These are phyloP conservation scores for Pachliopta kotzebuea DNA, from an alignment of 2,888 invertebrate genomes.

Conservation along the genomic window DNA sequence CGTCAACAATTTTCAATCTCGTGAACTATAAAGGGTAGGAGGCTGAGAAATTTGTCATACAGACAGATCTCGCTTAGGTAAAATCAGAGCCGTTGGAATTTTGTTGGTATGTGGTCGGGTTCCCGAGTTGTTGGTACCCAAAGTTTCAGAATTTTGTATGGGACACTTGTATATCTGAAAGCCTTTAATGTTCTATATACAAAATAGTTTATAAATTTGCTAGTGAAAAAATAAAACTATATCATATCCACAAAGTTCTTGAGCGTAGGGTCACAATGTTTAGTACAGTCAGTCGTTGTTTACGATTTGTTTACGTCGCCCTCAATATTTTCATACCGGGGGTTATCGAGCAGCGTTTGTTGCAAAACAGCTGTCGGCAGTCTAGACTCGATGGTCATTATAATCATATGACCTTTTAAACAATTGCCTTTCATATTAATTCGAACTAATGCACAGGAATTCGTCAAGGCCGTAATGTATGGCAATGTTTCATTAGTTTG, in stretches of 20 bases:
- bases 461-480: conserved; percentile 14
- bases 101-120: too few species aligned
- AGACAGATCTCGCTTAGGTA: too few species aligned
- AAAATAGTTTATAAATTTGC: neutral
- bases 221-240: conserved; percentile 5
- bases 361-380: conserved; percentile 32
- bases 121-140: too few species aligned
- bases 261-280: conserved; percentile 17
- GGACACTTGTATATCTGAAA: too few species aligned
- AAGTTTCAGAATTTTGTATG: too few species aligned
- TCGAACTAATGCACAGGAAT: neutral
- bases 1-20: too few species aligned
- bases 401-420: conserved; percentile 41
- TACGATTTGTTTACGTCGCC: conserved; percentile 40
- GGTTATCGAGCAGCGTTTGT: conserved; percentile 35
- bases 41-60: too few species aligned
- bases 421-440: conserved; percentile 21
- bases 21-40: too few species aligned
- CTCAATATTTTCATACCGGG: conserved; percentile 34
- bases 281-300: conserved; percentile 32
- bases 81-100: too few species aligned
- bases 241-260: neutral
- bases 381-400: conserved; percentile 39
- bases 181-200: too few species aligned
- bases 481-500: neutral